Evolutionary conservation across 2,113 vertebrate species (phyloP).

Genomic region (Tyto alba): DNA sequence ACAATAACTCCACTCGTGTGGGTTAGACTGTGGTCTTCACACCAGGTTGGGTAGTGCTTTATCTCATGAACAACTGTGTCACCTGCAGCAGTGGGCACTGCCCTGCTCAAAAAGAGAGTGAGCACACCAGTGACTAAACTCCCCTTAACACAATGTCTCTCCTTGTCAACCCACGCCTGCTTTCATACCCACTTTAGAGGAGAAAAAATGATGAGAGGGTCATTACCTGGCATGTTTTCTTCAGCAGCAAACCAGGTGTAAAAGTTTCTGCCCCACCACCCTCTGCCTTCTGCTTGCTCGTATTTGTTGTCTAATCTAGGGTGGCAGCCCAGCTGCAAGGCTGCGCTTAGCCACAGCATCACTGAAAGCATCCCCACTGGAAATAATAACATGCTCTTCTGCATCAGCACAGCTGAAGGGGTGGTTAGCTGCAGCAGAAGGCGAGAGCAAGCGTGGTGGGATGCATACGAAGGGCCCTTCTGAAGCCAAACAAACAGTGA

Average conservation of each 20-base stretch:
- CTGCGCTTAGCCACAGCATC: not conserved
- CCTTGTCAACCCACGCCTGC: not conserved
- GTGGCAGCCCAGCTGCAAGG: not conserved
- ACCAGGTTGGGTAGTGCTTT: not conserved
- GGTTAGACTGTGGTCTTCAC: not conserved
- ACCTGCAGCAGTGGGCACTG: not conserved
- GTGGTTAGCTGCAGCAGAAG: not conserved
- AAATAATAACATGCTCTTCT: not conserved
- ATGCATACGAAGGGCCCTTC: not conserved
- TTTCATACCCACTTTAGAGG: not conserved
- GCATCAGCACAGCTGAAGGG: not conserved
- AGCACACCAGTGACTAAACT: not conserved
- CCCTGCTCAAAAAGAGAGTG: not conserved
- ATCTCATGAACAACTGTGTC: not conserved
- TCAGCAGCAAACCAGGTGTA: not conserved
- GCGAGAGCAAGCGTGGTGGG: not conserved
- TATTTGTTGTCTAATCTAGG: not conserved
- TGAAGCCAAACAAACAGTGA: not conserved
- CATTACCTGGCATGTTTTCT: not conserved
- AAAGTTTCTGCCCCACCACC: not conserved
- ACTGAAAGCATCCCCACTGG: not conserved
- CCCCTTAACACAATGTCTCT: accelerated
- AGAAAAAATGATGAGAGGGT: not conserved
- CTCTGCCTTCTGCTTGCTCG: not conserved
- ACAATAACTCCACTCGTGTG: not conserved